Evolutionary conservation across 2,888 invertebrate genomes (phyloP), one percentile per base, ranked within the genome.

Genomic region (Chrysolina americana): DNA sequence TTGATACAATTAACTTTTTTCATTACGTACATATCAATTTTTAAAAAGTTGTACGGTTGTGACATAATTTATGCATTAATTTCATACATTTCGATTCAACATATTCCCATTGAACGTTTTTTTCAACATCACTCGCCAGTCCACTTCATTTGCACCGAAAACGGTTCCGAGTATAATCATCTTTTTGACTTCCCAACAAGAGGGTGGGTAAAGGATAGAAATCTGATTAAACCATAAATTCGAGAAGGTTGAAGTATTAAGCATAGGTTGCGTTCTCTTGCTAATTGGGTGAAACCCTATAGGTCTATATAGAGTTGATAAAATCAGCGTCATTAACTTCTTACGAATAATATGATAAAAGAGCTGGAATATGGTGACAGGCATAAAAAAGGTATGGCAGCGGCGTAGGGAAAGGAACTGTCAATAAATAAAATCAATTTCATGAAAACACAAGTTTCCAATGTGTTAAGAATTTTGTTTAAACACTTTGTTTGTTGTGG

Each of bases 201-300:
- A 65, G 69, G 53, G 68, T 70, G 68, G 68, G 44, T 59, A 65
- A 59, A 69, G 68, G 62, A 59, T 59, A 36, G 68, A 76, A 59
- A 73, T 76, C 74, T 76, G 74, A 76, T 76, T 76, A 76, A 76
- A 76, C 71, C 70, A 72, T 73, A 74, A 75, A 77, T 77, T 76
- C 63, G 70, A 78, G 75, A 74, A 76, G 71, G 75, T 76, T 78
- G 78, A 78, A 75, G 78, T 76, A 75, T 75, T 77, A 80, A 79
- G 79, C 80, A 79, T 73, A 73, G 68, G 79, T 82, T 81, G 81
- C 80, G 80, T 80, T 80, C 78, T 76, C 74, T 66, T 73, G 76
- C 80, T 82, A 82, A 82, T 82, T 82, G 80, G 81, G 78, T 76
- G 82, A 80, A 81, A 82, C 77, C 80, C 78, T 78, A 82, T 80